Conservation (phyloP, 1,140 invertebrate species). For the Helicoverpa armigera region DNA sequence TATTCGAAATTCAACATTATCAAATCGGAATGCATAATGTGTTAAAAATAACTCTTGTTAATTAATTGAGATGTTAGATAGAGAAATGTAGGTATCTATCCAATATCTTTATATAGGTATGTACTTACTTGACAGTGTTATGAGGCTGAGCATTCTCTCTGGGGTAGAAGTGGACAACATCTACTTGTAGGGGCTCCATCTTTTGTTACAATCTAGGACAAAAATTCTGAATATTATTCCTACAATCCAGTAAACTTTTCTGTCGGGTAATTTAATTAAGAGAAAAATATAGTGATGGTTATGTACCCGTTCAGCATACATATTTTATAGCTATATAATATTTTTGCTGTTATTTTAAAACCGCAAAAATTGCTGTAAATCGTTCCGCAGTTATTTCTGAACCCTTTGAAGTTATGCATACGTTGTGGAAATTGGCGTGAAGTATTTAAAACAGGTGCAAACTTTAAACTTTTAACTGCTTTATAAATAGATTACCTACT, state of each 20-base stretch:
- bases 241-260: no score
- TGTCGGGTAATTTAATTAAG: no score
- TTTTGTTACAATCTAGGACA: constrained; percentile 60
- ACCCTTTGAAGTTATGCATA: background rate
- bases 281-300: no score
- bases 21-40: no score
- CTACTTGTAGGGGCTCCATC: constrained; percentile 86
- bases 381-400: no score
- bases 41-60: no score
- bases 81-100: background rate
- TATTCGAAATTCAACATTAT: no score
- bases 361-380: no score
- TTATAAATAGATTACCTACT: no score
- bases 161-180: constrained; percentile 88
- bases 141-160: constrained; percentile 88
- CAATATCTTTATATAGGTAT: background rate
- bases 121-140: constrained; percentile 87
- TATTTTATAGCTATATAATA: no score
- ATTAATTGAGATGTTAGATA: background rate
- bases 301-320: no score
- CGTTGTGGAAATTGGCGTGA: constrained; percentile 7
- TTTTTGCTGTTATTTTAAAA: no score
- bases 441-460: background rate
- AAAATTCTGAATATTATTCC: constrained; percentile 40
- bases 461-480: background rate